These are phyloP conservation scores for Paelopatides confundens DNA, from an alignment of 53 echinoderm and acorn worm genomes.

Conservation along the genomic window DNA sequence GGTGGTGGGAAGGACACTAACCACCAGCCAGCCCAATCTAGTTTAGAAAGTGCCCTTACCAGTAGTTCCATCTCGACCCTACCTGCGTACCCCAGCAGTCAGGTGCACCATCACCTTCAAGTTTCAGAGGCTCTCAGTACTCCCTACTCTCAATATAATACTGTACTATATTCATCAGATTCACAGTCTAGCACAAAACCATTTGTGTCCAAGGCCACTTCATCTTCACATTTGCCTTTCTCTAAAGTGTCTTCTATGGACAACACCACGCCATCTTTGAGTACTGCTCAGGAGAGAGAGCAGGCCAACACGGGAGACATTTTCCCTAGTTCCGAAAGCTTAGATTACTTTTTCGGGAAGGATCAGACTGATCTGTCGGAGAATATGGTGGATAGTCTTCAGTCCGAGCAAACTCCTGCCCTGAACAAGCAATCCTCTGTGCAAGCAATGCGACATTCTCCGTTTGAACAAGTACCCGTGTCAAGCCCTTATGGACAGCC, in stretches of 20 bases:
- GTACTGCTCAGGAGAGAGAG: constrained; percentile 15
- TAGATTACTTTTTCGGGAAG: constrained; percentile 44
- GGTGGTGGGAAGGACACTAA: background rate
- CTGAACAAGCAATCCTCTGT: constrained; percentile 11
- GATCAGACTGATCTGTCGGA: constrained; percentile 34
- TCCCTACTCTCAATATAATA: constrained; percentile 4
- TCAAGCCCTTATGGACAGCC: constrained; percentile 22
- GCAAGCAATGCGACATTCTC: background rate
- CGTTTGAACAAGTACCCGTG: background rate
- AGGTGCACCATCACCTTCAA: background rate
- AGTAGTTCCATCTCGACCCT: background rate
- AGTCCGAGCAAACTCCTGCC: background rate
- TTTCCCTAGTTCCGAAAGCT: constrained; percentile 9
- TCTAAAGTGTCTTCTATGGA: constrained; percentile 10
- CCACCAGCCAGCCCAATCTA: background rate
- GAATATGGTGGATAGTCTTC: constrained; percentile 20
- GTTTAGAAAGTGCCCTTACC: background rate
- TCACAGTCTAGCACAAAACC: constrained; percentile 19
- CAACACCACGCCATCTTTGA: background rate
- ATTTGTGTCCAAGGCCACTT: background rate
- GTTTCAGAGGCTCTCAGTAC: constrained; percentile 13
- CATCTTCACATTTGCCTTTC: background rate
- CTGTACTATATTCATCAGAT: background rate
- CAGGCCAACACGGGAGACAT: background rate
- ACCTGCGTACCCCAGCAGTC: background rate